Evolutionary conservation across 2,113 vertebrate species (phyloP), one percentile per base, ranked within the genome.

Genomic region (Stegastes partitus): DNA sequence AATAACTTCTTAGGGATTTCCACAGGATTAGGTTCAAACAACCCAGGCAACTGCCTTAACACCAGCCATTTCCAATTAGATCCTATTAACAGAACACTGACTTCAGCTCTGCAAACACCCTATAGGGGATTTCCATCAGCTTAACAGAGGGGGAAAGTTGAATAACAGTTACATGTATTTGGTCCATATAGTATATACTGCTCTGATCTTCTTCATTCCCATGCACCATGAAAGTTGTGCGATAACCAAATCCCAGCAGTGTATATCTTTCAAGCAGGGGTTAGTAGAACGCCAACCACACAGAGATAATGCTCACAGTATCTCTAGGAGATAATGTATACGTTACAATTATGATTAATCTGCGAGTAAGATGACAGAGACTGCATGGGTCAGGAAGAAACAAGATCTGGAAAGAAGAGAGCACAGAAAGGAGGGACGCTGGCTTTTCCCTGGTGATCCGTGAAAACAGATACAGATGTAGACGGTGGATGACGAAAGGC

Each of bases 31-130:
- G 64, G 42, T 86, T 86, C 78, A 84, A 56, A 81, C 86, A 86
- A 89, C 82, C 74, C 75, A 64, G 77, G 87, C 81, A 89, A 87
- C 89, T 91, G 89, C 64, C 63, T 83, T 74, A 87, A 90, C 66
- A 80, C 71, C 75, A 81, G 55, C 79, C 84, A 89, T 81, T 91
- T 81, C 85, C 85, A 89, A 90, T 91, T 90, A 92, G 77, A 91
- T 90, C 77, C 85, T 83, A 87, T 91, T 88, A 88, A 83, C 88
- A 82, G 76, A 85, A 89, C 76, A 88, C 82, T 81, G 87, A 87
- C 77, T 89, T 79, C 42, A 77, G 77, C 66, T 81, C 81, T 77
- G 81, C 68, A 86, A 85, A 84, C 76, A 81, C 69, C 86, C 77
- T 84, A 81, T 84, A 82, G 76, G 81, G 85, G 83, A 83, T 85